A percentile compares a stretch with the other conserved stretches of the same genome.
Evolutionary conservation across 1,140 invertebrate genomes (phyloP).

Genomic region (Apocrypta bakeri): DNA sequence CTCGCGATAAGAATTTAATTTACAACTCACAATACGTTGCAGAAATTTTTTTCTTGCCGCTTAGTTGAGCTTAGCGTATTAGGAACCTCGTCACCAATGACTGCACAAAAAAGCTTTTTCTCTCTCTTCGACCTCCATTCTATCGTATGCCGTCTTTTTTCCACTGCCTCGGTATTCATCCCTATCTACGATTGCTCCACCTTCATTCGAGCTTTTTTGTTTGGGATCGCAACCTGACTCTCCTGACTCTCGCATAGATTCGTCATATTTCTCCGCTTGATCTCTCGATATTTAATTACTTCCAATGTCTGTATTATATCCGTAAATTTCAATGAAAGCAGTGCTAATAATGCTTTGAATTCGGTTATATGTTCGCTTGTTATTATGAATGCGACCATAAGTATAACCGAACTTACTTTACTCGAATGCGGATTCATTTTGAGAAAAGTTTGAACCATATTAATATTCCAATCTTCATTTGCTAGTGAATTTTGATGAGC

Average conservation of each 20-base stretch:
- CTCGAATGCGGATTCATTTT: too few species aligned
- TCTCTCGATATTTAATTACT: background rate
- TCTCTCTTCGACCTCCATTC: background rate
- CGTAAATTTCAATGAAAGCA: background rate
- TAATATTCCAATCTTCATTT: too few species aligned
- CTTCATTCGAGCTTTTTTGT: constrained; percentile 13
- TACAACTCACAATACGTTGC: constrained; percentile 6
- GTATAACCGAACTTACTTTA: background rate
- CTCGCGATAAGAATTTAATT: constrained; percentile 36
- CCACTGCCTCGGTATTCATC: background rate
- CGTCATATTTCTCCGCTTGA: constrained; percentile 30
- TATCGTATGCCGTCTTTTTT: background rate
- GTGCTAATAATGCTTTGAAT: background rate
- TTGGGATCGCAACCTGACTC: background rate
- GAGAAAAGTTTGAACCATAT: too few species aligned
- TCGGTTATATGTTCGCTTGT: background rate
- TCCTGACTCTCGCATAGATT: constrained; percentile 39
- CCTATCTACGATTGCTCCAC: background rate
- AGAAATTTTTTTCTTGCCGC: background rate
- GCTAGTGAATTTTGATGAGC: too few species aligned
- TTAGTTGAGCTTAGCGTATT: background rate
- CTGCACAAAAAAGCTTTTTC: background rate
- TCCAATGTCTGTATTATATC: too few species aligned
- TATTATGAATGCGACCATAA: background rate
- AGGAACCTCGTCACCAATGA: background rate